A percentile compares a stretch with the other conserved stretches of the same genome.
These are phyloP conservation scores for Tenodera sinensis DNA, from an alignment of 2,888 invertebrate species.

Conservation along the genomic window DNA sequence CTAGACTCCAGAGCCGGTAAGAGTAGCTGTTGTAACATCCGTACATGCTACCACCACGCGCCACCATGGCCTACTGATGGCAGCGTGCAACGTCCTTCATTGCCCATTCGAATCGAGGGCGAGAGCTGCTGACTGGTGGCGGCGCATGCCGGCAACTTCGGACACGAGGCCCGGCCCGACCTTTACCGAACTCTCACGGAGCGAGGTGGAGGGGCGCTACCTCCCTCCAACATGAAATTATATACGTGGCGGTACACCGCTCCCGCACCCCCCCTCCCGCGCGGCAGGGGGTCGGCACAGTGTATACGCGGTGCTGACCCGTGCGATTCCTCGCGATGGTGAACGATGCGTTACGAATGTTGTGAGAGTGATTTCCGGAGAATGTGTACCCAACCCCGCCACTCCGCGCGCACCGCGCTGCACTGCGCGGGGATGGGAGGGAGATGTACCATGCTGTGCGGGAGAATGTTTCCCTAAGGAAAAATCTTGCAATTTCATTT, in stretches of 20 bases:
- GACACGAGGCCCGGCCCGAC: slow-evolving; percentile 32
- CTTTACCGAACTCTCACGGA: slow-evolving; percentile 47
- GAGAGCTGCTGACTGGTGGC: slow-evolving; percentile 9
- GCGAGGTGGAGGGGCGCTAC: slow-evolving; percentile 47
- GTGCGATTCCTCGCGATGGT: background rate
- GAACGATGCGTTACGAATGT: background rate
- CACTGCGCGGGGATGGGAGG: too few relatives aligned
- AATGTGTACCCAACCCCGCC: background rate
- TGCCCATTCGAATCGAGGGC: background rate
- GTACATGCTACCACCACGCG: slow-evolving; percentile 73
- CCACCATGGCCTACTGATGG: slow-evolving; percentile 73
- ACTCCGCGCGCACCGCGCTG: too few relatives aligned
- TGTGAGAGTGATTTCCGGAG: background rate
- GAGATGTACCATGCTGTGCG: too few relatives aligned
- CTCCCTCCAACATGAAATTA: slow-evolving; percentile 3
- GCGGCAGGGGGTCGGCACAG: background rate
- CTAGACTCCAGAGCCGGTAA: slow-evolving; percentile 72
- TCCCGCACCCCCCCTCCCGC: background rate
- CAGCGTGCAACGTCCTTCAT: background rate
- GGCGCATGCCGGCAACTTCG: slow-evolving; percentile 21
- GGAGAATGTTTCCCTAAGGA: background rate
- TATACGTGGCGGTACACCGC: background rate
- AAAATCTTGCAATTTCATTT: background rate
- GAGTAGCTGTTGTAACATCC: slow-evolving; percentile 73
- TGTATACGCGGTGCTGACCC: background rate